These are phyloP conservation scores for Penelope pileata DNA, from an alignment of 2,113 vertebrate species.

Conservation along the genomic window DNA sequence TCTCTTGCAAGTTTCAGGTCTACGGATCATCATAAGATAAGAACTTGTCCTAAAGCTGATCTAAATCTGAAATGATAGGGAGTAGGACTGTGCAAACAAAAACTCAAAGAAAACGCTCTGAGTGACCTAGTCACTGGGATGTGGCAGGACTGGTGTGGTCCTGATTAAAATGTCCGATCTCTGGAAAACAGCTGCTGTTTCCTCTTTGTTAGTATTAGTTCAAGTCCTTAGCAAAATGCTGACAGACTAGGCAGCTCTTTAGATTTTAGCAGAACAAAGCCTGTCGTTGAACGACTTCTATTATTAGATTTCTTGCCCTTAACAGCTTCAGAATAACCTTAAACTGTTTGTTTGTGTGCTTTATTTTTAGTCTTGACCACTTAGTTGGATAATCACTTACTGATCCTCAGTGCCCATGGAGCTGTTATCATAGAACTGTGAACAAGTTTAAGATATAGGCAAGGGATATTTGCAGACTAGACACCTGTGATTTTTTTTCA, in stretches of 20 bases:
- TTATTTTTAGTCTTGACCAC: not conserved
- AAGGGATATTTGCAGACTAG: not conserved
- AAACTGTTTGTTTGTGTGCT: not conserved
- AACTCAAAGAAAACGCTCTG: accelerated
- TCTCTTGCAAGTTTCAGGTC: not conserved
- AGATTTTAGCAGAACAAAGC: not conserved
- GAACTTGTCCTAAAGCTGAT: not conserved
- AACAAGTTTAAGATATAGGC: not conserved
- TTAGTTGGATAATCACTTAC: not conserved
- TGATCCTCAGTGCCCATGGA: not conserved
- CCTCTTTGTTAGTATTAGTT: not conserved
- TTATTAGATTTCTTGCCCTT: not conserved
- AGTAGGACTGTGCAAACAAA: not conserved
- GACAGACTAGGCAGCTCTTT: not conserved
- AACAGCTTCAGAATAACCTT: not conserved
- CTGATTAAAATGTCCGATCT: not conserved
- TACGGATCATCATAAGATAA: not conserved
- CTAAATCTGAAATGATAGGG: not conserved
- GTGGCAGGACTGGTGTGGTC: not conserved
- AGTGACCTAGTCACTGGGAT: not conserved
- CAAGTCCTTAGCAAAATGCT: not conserved
- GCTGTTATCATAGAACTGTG: not conserved
- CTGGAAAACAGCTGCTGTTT: not conserved
- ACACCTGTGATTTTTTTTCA: not conserved
- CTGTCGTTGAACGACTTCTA: not conserved